Evolutionary conservation across 2,797 vertebrate species (phyloP).

Genomic region (Sardinella longiceps): DNA sequence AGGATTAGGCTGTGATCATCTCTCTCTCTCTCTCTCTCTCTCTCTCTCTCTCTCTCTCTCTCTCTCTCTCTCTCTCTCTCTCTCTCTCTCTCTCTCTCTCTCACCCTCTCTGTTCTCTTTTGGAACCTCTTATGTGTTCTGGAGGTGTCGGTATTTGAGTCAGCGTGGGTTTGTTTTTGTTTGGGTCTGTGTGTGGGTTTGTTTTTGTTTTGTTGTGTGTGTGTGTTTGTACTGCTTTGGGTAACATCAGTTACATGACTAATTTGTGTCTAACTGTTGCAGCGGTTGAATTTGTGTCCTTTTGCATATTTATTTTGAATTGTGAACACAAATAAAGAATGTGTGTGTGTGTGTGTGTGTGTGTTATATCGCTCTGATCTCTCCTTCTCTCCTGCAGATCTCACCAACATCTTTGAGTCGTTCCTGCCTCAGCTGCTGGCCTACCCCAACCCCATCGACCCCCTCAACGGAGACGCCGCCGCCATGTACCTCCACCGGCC

Average conservation of each 20-base stretch:
- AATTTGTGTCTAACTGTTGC: no score
- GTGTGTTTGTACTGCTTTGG: background rate
- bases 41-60: background rate
- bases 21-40: constrained; percentile 4
- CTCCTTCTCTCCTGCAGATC: constrained; percentile 70
- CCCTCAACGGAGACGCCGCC: constrained; percentile 85
- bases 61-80: background rate
- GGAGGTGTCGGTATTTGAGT: background rate
- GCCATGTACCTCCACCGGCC: constrained; percentile 99
- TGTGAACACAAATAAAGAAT: no score
- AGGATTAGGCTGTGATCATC: constrained; percentile 46
- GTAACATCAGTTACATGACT: no score
- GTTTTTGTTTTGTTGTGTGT: background rate
- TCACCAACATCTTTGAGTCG: constrained; percentile 91
- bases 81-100: background rate
- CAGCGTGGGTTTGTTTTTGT: constrained; percentile 15
- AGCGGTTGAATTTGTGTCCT: no score
- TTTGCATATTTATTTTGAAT: no score
- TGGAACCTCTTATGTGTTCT: background rate
- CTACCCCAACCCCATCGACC: constrained; percentile 95
- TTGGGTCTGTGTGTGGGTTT: background rate
- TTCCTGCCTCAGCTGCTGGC: constrained; percentile 98
- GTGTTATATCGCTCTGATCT: no score
- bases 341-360: background rate
- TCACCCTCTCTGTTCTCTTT: background rate